These are phyloP conservation scores for Sturnira hondurensis DNA, from an alignment of 2,113 vertebrate genomes.

Conservation along the genomic window DNA sequence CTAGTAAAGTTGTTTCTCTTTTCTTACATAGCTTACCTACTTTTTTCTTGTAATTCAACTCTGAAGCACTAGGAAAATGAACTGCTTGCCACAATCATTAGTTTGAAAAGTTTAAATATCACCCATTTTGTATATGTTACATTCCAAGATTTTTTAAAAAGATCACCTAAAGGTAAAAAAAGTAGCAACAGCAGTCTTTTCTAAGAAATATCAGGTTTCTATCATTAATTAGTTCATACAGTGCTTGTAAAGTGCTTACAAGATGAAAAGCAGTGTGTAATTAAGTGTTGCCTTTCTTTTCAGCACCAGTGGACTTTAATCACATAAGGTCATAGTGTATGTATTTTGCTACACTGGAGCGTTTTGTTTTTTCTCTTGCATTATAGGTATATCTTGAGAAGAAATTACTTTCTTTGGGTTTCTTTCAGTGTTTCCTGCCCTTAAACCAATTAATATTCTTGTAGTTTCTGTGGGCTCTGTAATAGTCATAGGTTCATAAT, in stretches of 20 bases:
- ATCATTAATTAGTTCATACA: constrained; percentile 63
- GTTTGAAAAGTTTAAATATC: constrained; percentile 65
- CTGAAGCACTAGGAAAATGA: constrained; percentile 45
- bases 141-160: constrained; percentile 29
- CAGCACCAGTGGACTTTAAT: constrained; percentile 53
- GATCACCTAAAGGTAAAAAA: constrained; percentile 47
- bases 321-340: constrained; percentile 47
- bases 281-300: constrained; percentile 33
- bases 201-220: constrained; percentile 50
- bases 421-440: background rate
- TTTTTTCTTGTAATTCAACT: constrained; percentile 34
- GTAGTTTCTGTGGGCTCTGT: background rate
- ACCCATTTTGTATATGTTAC: constrained; percentile 36
- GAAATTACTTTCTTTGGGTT: background rate
- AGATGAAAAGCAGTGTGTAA: constrained; percentile 46
- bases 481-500: background rate
- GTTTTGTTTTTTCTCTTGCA: background rate
- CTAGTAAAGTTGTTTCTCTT: background rate
- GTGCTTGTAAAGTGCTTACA: constrained; percentile 54
- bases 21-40: constrained; percentile 24
- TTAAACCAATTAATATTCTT: background rate
- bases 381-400: background rate
- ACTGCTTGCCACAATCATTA: constrained; percentile 41
- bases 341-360: constrained; percentile 15
- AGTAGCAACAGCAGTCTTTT: constrained; percentile 39